Evolutionary conservation across 2,113 vertebrate genomes (phyloP), one percentile per base, ranked within the genome.

Genomic region (Psittacus erithacus): DNA sequence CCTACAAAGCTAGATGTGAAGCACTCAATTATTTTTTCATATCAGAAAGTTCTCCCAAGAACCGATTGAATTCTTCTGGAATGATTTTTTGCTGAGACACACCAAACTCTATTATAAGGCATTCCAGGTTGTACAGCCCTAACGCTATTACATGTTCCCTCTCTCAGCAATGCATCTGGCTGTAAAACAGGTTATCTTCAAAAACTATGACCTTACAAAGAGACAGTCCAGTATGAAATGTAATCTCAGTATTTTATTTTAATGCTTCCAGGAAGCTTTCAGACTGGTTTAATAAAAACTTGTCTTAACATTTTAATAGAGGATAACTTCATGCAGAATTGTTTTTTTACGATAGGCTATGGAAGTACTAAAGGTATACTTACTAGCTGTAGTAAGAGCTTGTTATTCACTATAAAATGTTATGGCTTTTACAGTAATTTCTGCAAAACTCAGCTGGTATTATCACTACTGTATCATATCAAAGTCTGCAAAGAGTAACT

Each of bases 21-120:
- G 95, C 95, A 96, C 96, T 98, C 97, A 97, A 97, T 98, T 98
- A 98, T 97, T 97, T 98, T 93, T 89, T 97, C 85, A 96, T 90
- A 96, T 86, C 84, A 94, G 84, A 96, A 95, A 97, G 93, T 94
- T 97, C 95, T 98, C 96, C 73, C 79, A 90, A 84, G 86, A 95
- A 95, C 94, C 96, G 92, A 97, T 93, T 97, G 94, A 97, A 96
- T 98, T 97, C 88, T 98, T 97, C 90, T 97, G 88, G 87, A 95
- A 95, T 91, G 64, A 25, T 81, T 92, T 91, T 94, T 88, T 95
- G 81, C 93, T 96, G 84, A 95, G 92, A 79, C 23, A 57, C 55
- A 96, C 46, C 39, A 73, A 86, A 95, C 52, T 80, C 22, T 88
- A 89, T 79, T 78, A 55, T 17, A 80, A 93, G 79, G 73, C 77